These are phyloP conservation scores for Pardosa pseudoannulata DNA, from an alignment of 2,888 invertebrate genomes.

Conservation along the genomic window DNA sequence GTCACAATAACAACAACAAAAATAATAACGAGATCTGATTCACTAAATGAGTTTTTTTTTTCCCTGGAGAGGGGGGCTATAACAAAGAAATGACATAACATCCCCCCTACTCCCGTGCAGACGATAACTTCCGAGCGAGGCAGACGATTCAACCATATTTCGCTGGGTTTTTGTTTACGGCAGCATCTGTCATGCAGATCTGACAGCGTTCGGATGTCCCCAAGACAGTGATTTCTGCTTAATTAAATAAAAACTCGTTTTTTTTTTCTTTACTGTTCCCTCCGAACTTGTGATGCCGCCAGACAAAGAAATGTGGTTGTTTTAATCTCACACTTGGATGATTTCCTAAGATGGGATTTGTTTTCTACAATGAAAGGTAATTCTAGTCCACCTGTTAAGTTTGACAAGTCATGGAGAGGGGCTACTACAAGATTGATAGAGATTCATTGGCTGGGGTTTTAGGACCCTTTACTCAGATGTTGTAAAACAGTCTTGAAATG, in stretches of 20 bases:
- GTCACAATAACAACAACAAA: conserved; percentile 32
- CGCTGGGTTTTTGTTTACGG: conserved; percentile 6
- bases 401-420: not conserved
- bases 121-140: not conserved
- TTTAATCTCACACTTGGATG: conserved; percentile 13
- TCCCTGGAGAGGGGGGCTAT: not conserved
- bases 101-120: not conserved
- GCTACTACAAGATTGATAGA: not conserved
- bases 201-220: not conserved
- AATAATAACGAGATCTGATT: not conserved
- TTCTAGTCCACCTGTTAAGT: not conserved
- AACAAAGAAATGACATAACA: conserved; percentile 50
- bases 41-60: conserved; percentile 13
- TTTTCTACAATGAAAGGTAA: not conserved
- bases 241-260: conserved; percentile 31
- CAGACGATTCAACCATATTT: conserved; percentile 13
- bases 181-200: conserved; percentile 41
- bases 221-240: conserved; percentile 37
- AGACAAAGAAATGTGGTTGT: not conserved
- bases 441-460: not conserved
- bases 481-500: too few relatives aligned
- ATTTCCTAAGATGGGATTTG: not conserved
- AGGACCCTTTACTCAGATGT: too few relatives aligned
- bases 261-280: too few relatives aligned
- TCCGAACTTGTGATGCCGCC: not conserved